A percentile compares a stretch with the other conserved stretches of the same genome.
Conservation (phyloP, 2,888 invertebrate genomes). For the Sthenelais limicola region DNA sequence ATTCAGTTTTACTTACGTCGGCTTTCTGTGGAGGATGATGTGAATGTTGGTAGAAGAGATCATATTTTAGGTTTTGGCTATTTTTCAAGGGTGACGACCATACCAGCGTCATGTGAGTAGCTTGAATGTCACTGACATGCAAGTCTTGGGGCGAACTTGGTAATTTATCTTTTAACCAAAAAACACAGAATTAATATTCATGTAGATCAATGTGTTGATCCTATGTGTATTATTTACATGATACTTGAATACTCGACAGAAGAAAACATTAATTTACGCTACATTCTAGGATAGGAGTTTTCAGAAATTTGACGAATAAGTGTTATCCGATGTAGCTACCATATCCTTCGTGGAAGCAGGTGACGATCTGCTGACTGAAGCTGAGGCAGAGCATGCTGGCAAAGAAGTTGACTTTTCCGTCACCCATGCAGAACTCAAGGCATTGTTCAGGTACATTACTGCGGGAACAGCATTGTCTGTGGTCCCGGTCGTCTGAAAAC, state of each 20-base stretch:
- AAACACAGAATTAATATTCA: no score
- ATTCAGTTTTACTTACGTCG: no score
- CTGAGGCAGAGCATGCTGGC: slow-evolving; percentile 37
- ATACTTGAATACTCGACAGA: background rate
- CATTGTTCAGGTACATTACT: slow-evolving; percentile 35
- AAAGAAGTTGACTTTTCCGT: slow-evolving; percentile 10
- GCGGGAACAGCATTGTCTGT: slow-evolving; percentile 26
- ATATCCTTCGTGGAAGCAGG: slow-evolving; percentile 43
- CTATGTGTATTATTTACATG: background rate
- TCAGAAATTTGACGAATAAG: no score
- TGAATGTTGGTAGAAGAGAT: slow-evolving; percentile 20
- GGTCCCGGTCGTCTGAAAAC: slow-evolving; percentile 41
- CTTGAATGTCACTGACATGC: background rate
- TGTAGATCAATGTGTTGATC: no score
- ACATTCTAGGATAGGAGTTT: background rate
- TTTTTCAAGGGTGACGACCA: slow-evolving; percentile 15
- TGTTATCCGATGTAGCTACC: slow-evolving; percentile 7
- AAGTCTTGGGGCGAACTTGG: slow-evolving; percentile 22
- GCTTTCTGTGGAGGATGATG: no score
- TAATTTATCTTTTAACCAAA: slow-evolving; percentile 13
- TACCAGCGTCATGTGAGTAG: background rate
- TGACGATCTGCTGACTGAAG: slow-evolving; percentile 38
- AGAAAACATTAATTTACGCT: background rate
- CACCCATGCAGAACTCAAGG: slow-evolving; percentile 36
- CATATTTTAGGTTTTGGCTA: background rate